Conservation (phyloP, 2,113 vertebrate species). For the Phylloscopus trochilus region DNA sequence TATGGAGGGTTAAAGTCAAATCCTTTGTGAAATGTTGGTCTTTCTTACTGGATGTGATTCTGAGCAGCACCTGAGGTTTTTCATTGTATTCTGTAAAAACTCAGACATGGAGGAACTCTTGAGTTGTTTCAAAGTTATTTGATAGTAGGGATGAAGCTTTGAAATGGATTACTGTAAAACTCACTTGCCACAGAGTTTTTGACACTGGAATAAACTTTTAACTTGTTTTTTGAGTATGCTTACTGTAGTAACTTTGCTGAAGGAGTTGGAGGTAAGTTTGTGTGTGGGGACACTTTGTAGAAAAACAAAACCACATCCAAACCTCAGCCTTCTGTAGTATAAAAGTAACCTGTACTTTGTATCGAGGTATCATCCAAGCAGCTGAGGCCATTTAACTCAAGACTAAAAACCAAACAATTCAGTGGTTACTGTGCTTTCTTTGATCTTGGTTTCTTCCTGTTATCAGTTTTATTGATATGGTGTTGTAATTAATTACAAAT, state of each 20-base stretch:
- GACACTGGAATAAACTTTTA: background rate
- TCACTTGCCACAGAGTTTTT: background rate
- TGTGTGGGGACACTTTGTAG: background rate
- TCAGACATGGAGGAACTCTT: background rate
- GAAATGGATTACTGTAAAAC: background rate
- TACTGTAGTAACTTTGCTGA: background rate
- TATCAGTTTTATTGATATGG: background rate
- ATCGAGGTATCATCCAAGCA: background rate
- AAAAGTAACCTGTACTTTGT: background rate
- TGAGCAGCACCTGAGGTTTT: background rate
- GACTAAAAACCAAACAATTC: background rate
- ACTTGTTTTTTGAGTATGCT: background rate
- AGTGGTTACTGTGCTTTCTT: background rate
- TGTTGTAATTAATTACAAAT: background rate
- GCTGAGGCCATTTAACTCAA: background rate
- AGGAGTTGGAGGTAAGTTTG: background rate
- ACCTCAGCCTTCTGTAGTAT: background rate
- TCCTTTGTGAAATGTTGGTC: background rate
- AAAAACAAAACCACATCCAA: background rate
- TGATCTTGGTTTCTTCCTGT: background rate
- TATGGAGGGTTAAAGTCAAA: background rate
- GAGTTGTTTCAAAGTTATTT: background rate
- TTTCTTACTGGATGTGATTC: background rate
- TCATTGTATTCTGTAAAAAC: background rate
- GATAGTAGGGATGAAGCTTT: background rate